A percentile compares a stretch with the other conserved stretches of the same genome.
These are phyloP conservation scores for Leptothorax acervorum DNA, from an alignment of 2,888 invertebrate genomes.

Conservation along the genomic window DNA sequence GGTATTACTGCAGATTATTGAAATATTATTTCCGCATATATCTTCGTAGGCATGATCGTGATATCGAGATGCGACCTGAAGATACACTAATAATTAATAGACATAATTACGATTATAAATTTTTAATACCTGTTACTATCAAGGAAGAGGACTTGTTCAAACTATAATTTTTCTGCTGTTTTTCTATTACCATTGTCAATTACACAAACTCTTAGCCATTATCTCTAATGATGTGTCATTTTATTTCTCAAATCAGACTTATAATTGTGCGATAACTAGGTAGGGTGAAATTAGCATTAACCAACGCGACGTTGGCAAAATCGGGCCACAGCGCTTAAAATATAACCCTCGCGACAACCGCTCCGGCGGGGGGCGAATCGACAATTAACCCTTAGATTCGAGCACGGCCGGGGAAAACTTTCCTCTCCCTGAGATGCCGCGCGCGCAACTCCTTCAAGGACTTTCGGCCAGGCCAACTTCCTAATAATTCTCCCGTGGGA, in stretches of 20 bases:
- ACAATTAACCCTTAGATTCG: slow-evolving; percentile 47
- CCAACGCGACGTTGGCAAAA: not conserved
- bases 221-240: not conserved
- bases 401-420: slow-evolving; percentile 35
- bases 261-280: not conserved
- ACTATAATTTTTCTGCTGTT: not conserved
- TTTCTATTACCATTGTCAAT: not conserved
- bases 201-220: not conserved
- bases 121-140: not conserved
- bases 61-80: not conserved
- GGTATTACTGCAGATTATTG: slow-evolving; percentile 26
- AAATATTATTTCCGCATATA: slow-evolving; percentile 40
- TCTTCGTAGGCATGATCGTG: not conserved
- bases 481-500: slow-evolving; percentile 65
- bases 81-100: not conserved
- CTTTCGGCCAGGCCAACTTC: slow-evolving; percentile 57
- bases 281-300: not conserved
- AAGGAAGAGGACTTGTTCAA: not conserved
- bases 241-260: not conserved
- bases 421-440: not conserved
- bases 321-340: slow-evolving; percentile 1
- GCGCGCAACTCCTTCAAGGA: slow-evolving; percentile 43
- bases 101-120: not conserved
- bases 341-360: slow-evolving; percentile 28
- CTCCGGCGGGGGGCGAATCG: slow-evolving; percentile 21